Conservation (phyloP, 2,888 invertebrate genomes). For the Caenorhabditis becei region DNA sequence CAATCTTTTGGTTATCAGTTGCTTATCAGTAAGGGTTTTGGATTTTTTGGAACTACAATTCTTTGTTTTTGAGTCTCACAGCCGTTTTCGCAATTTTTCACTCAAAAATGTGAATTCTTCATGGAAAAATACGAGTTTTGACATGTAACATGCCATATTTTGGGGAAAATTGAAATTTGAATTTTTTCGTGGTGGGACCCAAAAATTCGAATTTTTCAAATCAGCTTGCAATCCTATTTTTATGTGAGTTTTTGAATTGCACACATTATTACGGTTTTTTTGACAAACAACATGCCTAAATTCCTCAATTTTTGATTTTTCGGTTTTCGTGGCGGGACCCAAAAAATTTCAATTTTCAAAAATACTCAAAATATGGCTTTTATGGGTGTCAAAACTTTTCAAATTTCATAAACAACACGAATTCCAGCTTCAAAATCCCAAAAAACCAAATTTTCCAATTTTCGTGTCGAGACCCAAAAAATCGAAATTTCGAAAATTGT, state of each 20-base stretch:
- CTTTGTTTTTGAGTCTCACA: background rate
- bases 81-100: background rate
- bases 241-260: background rate
- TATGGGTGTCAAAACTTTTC: too few species aligned
- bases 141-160: background rate
- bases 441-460: background rate
- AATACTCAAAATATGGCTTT: background rate
- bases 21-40: too few species aligned
- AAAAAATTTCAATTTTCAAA: background rate
- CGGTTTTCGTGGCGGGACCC: background rate
- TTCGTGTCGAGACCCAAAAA: background rate
- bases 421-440: background rate
- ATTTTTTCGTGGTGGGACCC: constrained; percentile 1
- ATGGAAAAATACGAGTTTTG: background rate
- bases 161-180: background rate
- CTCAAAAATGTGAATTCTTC: background rate
- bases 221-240: background rate
- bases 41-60: background rate
- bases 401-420: too few species aligned
- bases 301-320: background rate
- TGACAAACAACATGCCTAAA: background rate
- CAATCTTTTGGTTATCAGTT: too few species aligned
- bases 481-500: background rate
- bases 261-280: background rate
- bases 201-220: background rate